Evolutionary conservation across 2,888 invertebrate species (phyloP), one percentile per base, ranked within the genome.

Genomic region (Ethmia dodecea): DNA sequence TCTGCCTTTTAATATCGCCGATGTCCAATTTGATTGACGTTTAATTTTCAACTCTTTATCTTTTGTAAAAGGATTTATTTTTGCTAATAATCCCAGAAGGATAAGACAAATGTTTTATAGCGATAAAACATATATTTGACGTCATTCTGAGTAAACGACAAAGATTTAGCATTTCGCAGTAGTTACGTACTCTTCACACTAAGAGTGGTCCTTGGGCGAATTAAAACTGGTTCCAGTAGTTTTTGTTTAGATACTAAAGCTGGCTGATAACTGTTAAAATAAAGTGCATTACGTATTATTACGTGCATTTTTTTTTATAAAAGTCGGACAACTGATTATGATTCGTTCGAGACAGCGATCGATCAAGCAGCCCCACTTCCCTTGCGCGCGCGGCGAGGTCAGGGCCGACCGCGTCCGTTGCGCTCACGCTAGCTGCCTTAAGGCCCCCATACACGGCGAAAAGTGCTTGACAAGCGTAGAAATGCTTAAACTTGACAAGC

Each of bases 1-100:
- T 63, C 59, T 54, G 66, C 60, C 60, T 65, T 64, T 66, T 63
- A 34, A 37, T 37, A 55, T 49, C 50, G 51, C 51, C 52, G 50
- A 57, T 52, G 57, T 55, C 55, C 38, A 37, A 54, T 48, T 47
- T 60, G 55, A 64, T 60, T 62, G 61, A 64, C 60, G 53, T 51
- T 58, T 57, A 54, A 60, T 58, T 62, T 52, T 59, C 52, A 53
- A 51, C 59, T 52, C 55, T 60, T 45, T 46, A 49, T 41, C 51
- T 42, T 34, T 37, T 36, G 34, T 26, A 33, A 27, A 37, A 42
- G 32, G 42, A 31, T 38, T 45, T 40, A 42, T 42, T 46, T 42
- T 40, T 31, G 32, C 12, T 20, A 20, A 26, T 37, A 31, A 37
- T 37, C 24, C 18, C 22, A n/a, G 20, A 13, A 20, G 28, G 13